phyloP scores from a whole-genome alignment of 2,797 vertebrate genomes.

The Sebastiscus albofasciatus region DNA sequence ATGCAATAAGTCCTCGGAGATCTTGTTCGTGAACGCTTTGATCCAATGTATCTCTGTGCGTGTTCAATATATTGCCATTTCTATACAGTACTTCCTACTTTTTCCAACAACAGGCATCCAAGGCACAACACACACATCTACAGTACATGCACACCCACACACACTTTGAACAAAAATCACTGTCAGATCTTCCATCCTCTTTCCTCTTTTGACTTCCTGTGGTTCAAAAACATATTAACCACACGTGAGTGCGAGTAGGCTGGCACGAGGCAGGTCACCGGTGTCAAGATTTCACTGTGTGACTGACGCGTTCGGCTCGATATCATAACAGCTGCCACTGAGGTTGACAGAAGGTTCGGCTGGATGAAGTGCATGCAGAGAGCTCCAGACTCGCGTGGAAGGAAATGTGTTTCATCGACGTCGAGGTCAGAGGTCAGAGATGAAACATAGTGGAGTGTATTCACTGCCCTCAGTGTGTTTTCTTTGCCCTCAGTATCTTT shows the following conservation, averaged over 20 bases:
- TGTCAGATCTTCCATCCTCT: not conserved
- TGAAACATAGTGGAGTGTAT: not conserved
- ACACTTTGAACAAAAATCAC: not conserved
- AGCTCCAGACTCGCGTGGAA: not conserved
- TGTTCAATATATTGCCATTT: not conserved
- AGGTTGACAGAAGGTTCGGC: slow-evolving; percentile 15
- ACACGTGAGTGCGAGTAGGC: not conserved
- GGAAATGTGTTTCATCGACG: not conserved
- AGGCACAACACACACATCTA: not conserved
- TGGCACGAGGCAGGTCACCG: not conserved
- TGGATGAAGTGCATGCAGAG: not conserved
- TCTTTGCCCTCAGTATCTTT: too few relatives aligned
- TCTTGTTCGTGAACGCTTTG: slow-evolving; percentile 29
- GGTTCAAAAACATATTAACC: slow-evolving; percentile 1
- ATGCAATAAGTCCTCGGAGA: slow-evolving; percentile 4
- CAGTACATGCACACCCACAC: not conserved
- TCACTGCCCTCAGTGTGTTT: not conserved
- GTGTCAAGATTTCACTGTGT: slow-evolving; percentile 14
- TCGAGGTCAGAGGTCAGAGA: not conserved
- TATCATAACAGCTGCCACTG: slow-evolving; percentile 16
- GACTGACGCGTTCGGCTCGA: slow-evolving; percentile 12
- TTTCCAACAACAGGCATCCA: not conserved
- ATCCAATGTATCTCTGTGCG: slow-evolving; percentile 18
- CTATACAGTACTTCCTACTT: not conserved
- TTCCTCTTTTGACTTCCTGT: not conserved